These are phyloP conservation scores for Bactericera cockerelli DNA, from an alignment of 1,140 invertebrate species.

Conservation along the genomic window DNA sequence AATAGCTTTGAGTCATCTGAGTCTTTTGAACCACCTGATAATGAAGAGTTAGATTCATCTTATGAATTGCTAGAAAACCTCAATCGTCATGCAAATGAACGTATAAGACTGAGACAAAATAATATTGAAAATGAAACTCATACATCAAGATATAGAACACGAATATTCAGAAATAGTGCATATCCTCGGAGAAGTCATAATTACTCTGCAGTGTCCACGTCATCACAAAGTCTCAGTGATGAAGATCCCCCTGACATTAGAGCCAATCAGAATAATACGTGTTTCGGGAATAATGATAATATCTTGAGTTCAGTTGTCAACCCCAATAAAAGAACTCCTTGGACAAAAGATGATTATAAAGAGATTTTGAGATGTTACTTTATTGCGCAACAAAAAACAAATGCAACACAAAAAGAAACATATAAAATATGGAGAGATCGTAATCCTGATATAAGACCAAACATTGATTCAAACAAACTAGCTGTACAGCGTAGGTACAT, in stretches of 20 bases:
- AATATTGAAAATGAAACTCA: too few relatives aligned
- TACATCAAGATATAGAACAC: background rate
- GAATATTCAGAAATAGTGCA: background rate
- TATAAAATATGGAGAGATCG: background rate
- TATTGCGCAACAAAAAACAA: background rate
- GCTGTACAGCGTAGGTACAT: background rate
- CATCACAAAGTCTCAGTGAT: background rate
- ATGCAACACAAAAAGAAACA: conserved; percentile 2
- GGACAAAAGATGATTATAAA: conserved; percentile 2
- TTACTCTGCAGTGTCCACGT: background rate
- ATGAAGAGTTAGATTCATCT: background rate
- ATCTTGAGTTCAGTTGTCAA: too few relatives aligned
- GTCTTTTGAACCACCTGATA: too few relatives aligned
- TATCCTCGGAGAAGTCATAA: background rate
- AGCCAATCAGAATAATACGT: too few relatives aligned
- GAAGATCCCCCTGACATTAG: too few relatives aligned
- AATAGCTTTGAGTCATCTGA: too few relatives aligned
- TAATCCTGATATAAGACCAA: background rate
- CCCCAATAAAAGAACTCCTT: background rate
- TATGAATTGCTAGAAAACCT: background rate
- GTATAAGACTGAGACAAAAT: too few relatives aligned
- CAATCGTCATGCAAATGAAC: background rate
- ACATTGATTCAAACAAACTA: conserved; percentile 6
- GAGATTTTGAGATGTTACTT: conserved; percentile 3
- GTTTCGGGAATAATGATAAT: too few relatives aligned